A percentile compares a stretch with the other conserved stretches of the same genome.
phyloP scores from a whole-genome alignment of 2,797 vertebrate genomes.

The Lepus townsendii region DNA sequence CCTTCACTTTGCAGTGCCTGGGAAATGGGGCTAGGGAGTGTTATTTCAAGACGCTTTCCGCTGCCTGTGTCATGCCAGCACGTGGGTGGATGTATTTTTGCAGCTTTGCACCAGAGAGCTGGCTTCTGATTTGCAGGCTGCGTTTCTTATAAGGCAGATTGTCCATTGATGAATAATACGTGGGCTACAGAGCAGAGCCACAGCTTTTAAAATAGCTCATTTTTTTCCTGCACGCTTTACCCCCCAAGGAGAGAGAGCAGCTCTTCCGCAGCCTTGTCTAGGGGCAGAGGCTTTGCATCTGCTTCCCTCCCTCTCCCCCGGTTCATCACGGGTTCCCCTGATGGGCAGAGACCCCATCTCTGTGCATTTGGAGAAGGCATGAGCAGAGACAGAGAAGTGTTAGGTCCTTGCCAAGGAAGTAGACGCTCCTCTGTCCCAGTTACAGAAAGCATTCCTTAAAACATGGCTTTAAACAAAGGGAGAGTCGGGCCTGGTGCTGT shows the following conservation, averaged over 20 bases:
- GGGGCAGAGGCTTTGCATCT: background rate
- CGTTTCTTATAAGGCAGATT: conserved; percentile 37
- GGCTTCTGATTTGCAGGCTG: conserved; percentile 72
- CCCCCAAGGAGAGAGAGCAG: background rate
- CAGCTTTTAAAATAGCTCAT: conserved; percentile 63
- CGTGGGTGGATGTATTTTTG: conserved; percentile 82
- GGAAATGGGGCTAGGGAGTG: conserved; percentile 46
- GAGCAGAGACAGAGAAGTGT: background rate
- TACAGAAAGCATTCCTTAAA: background rate
- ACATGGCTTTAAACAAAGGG: background rate
- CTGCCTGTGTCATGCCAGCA: conserved; percentile 69
- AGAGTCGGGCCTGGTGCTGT: background rate
- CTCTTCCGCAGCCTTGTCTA: background rate
- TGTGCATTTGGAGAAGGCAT: background rate
- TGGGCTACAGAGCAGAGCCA: conserved; percentile 41
- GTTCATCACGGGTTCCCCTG: background rate
- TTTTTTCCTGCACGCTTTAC: conserved; percentile 41
- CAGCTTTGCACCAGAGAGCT: conserved; percentile 68
- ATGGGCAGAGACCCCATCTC: background rate
- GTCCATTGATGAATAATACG: conserved; percentile 69
- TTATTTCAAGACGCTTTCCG: conserved; percentile 71
- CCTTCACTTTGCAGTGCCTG: background rate
- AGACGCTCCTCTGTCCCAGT: background rate
- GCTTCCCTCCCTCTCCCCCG: background rate
- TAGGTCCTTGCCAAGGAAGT: background rate